Evolutionary conservation across 2,113 vertebrate species (phyloP), one percentile per base, ranked within the genome.

Genomic region (human): DNA sequence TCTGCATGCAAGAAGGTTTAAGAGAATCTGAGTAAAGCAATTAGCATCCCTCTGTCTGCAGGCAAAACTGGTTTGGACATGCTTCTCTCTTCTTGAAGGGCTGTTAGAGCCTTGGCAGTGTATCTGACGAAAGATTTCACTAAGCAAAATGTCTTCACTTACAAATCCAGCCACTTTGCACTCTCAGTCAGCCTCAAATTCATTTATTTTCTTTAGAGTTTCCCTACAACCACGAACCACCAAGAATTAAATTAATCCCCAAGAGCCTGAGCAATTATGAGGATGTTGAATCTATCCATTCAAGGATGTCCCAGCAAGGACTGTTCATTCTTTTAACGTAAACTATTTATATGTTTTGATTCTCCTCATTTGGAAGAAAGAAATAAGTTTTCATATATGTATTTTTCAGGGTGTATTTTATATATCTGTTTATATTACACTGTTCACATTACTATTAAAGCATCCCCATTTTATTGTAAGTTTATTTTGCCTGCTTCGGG

Each of bases 91-190:
- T 92, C 96, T 81, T 82, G 52, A 81, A 98, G 92, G 94, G 79
- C 96, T 95, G 97, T 57, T 94, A n/a, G 52, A 96, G 82, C 92
- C 76, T 98, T 95, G 97, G 93, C 93, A 97, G 66, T 48, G 61
- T 92, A 93, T 94, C 98, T 89, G 68, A 97, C 95, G 61, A 57
- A 97, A 97, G 95, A 93, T 95, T 98, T 93, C 97, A 70, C 89
- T 55, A 86, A 97, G 87, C 94, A 98, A 96, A 98, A 97, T 97
- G 92, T 98, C 98, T 98, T 98, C 95, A 97, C 98, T 97, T 98
- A 98, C 96, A 97, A 97, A 98, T 94, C 97, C 86, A 95, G 92
- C 97, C 98, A 94, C 96, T 97, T 97, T 78, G 52, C 68, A 35
- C 55, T 57, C 68, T 86, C n/a, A 8, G 40, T 64, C 66, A 95